Evolutionary conservation across 35 echinoderm and acorn worm species (phyloP), one percentile per base, ranked within the genome.

Genomic region (Holothuria glaberrima): DNA sequence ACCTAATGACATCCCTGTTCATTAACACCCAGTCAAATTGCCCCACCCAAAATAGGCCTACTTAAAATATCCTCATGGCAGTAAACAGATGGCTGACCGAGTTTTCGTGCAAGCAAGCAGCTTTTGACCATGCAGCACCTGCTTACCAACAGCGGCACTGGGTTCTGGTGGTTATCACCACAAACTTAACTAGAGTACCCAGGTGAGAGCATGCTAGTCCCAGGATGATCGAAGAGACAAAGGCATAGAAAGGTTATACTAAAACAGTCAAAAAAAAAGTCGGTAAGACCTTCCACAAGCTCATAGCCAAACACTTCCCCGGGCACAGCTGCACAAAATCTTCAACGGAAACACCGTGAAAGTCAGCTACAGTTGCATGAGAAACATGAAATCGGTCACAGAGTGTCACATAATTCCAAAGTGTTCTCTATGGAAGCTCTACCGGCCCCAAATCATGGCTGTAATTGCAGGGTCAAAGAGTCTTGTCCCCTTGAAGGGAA

Each of bases 21-120:
- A 90, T 90, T 12, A 80, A 90, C 64, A 32, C 25, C 10, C n/a
- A 36, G 26, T 90, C 88, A 59, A 80, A 90, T n/a, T n/a, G n/a
- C n/a, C n/a, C 31, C 88, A 90, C 58, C 88, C 88, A 62, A 52
- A n/a, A 30, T 6, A 71, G 0, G 80, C n/a, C n/a, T 90, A 13
- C 79, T 90, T 10, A 90, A 90, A 21, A 62, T 72, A 32, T 90
- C 29, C 88, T 25, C 14, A 29, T 14, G 20, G 58, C 71, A 27
- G 35, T 80, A 18, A 38, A 57, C 3, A 90, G 59, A 62, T 13
- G 71, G 18, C 19, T 90, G 9, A 60, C 71, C 48, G 22, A 22
- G 4, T 26, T 90, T 10, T 90, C 88, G 6, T 21, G 21, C 41
- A 80, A 62, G 5, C 25, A 80, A 56, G 17, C 48, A 31, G 57